Percentiles rank a stretch among this genome's conserved stretches.
Evolutionary conservation across 2,113 vertebrate genomes (phyloP).

Genomic region (Cephalopholis sonnerati): DNA sequence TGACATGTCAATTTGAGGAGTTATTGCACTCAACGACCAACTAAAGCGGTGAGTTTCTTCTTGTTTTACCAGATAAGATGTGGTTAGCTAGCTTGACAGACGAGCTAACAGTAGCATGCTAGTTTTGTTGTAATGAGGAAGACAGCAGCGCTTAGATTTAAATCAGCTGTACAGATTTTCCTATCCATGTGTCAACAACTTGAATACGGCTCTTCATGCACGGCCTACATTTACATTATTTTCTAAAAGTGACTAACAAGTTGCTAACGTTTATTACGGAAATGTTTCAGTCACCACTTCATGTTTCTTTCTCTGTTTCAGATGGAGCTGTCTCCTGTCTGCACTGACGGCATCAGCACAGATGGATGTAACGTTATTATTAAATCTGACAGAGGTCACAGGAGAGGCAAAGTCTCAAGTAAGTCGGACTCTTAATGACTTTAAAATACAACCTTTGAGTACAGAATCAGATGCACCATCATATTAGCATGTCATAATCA

Average conservation of each 20-base stretch:
- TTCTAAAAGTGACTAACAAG: background rate
- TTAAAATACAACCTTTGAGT: background rate
- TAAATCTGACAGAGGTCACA: conserved; percentile 38
- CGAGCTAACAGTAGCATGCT: background rate
- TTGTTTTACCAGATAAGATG: conserved; percentile 17
- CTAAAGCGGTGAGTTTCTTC: conserved; percentile 59
- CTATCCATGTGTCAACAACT: background rate
- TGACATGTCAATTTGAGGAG: background rate
- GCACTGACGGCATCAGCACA: conserved; percentile 37
- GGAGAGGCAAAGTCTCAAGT: conserved; percentile 72
- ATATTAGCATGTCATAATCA: background rate
- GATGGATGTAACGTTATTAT: background rate
- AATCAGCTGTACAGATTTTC: background rate
- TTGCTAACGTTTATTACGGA: background rate
- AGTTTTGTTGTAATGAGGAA: background rate
- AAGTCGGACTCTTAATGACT: conserved; percentile 31
- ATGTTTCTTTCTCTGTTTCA: background rate
- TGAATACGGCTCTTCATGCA: background rate
- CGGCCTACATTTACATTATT: too few relatives aligned
- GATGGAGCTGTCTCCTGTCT: conserved; percentile 68
- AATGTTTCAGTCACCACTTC: background rate
- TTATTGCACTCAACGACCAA: background rate
- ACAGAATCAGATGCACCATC: background rate
- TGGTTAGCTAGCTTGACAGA: conserved; percentile 9
- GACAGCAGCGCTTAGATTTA: background rate